A percentile compares a stretch with the other conserved stretches of the same genome.
These are phyloP conservation scores for Melieria picta DNA, from an alignment of 2,888 invertebrate species.

Conservation along the genomic window DNA sequence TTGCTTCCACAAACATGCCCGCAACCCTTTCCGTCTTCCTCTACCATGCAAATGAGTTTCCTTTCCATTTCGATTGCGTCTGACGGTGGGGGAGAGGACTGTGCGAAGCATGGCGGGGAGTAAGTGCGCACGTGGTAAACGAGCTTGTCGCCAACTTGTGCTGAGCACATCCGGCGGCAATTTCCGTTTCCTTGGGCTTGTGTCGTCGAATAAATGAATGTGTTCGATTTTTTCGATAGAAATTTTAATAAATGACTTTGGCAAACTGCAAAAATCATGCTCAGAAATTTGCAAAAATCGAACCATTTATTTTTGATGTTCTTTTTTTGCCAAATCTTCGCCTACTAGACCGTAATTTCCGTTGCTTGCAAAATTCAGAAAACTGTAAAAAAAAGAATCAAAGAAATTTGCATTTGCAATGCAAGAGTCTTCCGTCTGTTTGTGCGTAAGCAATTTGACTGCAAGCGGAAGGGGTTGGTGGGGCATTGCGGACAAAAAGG, in stretches of 20 bases:
- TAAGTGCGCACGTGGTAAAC: background rate
- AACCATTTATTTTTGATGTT: background rate
- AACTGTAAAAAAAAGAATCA: no score
- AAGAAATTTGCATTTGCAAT: no score
- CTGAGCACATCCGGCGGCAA: constrained; percentile 15
- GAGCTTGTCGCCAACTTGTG: no score
- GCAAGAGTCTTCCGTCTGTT: no score
- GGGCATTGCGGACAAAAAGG: background rate
- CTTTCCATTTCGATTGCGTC: background rate
- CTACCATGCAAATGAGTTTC: constrained; percentile 10
- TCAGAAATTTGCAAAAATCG: background rate
- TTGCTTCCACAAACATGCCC: no score
- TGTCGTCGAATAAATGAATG: background rate
- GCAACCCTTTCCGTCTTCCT: no score
- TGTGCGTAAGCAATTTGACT: background rate
- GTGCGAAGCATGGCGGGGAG: background rate
- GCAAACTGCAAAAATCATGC: constrained; percentile 9
- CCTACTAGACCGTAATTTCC: no score
- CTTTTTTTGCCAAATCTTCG: background rate
- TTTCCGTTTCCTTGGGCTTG: constrained; percentile 17
- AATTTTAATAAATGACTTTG: constrained; percentile 25
- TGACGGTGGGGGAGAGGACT: background rate
- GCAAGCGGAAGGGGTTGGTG: background rate
- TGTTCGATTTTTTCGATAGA: background rate
- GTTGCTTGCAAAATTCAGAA: no score